These are phyloP conservation scores for Catharus ustulatus DNA, from an alignment of 2,797 vertebrate species.

Conservation along the genomic window DNA sequence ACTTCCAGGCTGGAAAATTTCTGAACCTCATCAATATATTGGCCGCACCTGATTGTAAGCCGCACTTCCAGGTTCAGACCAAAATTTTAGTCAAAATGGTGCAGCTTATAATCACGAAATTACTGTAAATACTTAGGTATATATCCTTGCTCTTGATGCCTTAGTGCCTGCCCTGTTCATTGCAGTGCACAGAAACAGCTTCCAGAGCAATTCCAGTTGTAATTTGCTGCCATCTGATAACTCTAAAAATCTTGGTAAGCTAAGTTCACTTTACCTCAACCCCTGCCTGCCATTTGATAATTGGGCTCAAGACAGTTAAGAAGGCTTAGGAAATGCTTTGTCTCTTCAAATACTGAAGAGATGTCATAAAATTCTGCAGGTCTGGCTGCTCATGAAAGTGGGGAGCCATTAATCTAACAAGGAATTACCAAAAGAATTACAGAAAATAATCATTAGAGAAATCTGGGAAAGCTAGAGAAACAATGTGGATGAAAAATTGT, in stretches of 20 bases:
- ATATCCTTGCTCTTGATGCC: background rate
- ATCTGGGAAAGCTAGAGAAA: background rate
- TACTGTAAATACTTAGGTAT: background rate
- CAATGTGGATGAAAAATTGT: background rate
- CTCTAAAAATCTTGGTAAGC: background rate
- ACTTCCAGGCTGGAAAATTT: too few species aligned
- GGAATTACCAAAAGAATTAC: background rate
- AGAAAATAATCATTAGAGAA: background rate
- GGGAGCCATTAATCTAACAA: background rate
- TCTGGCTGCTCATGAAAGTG: background rate
- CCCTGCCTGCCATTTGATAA: background rate
- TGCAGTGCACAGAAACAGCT: background rate
- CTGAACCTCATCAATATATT: too few species aligned
- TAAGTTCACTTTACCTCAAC: background rate
- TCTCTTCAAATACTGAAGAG: background rate
- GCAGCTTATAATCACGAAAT: too few species aligned
- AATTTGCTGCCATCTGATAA: background rate
- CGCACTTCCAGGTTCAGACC: too few species aligned
- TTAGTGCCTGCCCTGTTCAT: background rate
- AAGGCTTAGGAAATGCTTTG: background rate
- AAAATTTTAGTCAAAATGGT: too few species aligned
- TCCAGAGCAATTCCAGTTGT: background rate
- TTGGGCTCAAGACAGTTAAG: background rate
- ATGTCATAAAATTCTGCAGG: background rate
- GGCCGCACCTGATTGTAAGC: too few species aligned